A percentile compares a stretch with the other conserved stretches of the same genome.
Conservation (phyloP, 92 coral and sea anemone species). For the Phymanthus crucifer region DNA sequence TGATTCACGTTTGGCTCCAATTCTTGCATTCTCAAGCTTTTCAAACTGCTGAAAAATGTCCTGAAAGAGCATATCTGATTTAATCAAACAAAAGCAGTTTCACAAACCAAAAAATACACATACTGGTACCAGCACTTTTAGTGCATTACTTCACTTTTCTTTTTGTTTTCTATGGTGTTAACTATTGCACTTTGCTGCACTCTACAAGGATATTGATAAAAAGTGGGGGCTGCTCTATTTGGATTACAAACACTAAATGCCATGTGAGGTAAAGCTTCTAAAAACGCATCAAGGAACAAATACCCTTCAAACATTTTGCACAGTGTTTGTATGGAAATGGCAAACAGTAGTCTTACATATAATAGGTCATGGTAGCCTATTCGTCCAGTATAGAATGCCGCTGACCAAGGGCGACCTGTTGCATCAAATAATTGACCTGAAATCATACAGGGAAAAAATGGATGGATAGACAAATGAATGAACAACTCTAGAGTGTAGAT, state of each 20-base stretch:
- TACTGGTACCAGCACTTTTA: too few species aligned
- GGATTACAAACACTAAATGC: too few species aligned
- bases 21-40: slow-evolving; percentile 26
- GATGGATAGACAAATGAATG: neutral
- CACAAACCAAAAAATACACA: too few species aligned
- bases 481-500: neutral
- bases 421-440: slow-evolving; percentile 63
- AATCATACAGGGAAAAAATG: neutral
- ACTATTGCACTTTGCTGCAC: too few species aligned
- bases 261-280: too few species aligned
- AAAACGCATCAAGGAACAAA: too few species aligned
- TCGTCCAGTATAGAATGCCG: slow-evolving; percentile 92
- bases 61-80: neutral
- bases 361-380: slow-evolving; percentile 78
- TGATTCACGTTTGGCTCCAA: neutral
- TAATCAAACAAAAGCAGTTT: neutral
- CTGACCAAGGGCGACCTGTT: slow-evolving; percentile 72
- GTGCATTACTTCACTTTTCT: too few species aligned
- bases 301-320: too few species aligned
- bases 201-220: too few species aligned
- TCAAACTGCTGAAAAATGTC: slow-evolving; percentile 56
- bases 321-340: too few species aligned
- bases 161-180: too few species aligned
- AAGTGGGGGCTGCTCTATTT: too few species aligned
- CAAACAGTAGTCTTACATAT: slow-evolving; percentile 68